Evolutionary conservation across 2,113 vertebrate genomes (phyloP).

Genomic region (Sardina pilchardus): DNA sequence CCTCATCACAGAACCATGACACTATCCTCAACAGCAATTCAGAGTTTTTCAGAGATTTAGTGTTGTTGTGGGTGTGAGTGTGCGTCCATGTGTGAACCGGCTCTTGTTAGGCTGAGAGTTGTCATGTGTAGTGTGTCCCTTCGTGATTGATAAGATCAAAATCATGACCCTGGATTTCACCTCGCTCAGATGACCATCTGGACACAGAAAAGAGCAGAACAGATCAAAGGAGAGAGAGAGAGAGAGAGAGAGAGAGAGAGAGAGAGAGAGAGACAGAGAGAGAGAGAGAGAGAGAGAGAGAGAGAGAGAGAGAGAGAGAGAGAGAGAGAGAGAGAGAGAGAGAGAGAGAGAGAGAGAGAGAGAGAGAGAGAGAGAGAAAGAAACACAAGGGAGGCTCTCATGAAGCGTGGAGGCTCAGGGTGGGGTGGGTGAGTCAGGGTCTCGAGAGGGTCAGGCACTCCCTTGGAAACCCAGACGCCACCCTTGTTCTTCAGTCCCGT

Average conservation of each 20-base stretch:
- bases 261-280: background rate
- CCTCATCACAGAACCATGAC: no score
- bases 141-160: background rate
- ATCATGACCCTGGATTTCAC: background rate
- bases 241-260: no score
- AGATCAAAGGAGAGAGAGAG: background rate
- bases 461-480: no score
- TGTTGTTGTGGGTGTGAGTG: background rate
- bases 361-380: background rate
- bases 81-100: background rate
- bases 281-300: no score
- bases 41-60: background rate
- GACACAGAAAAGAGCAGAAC: constrained; percentile 29
- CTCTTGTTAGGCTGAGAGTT: background rate
- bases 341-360: no score
- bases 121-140: background rate
- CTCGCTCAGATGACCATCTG: background rate
- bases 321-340: background rate
- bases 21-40: background rate
- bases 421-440: no score
- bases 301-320: background rate
- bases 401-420: background rate
- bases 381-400: background rate
- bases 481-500: no score
- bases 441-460: no score